Percentiles rank a stretch among this genome's conserved stretches.
phyloP scores from a whole-genome alignment of 2,797 vertebrate genomes.

The Channa striata region DNA sequence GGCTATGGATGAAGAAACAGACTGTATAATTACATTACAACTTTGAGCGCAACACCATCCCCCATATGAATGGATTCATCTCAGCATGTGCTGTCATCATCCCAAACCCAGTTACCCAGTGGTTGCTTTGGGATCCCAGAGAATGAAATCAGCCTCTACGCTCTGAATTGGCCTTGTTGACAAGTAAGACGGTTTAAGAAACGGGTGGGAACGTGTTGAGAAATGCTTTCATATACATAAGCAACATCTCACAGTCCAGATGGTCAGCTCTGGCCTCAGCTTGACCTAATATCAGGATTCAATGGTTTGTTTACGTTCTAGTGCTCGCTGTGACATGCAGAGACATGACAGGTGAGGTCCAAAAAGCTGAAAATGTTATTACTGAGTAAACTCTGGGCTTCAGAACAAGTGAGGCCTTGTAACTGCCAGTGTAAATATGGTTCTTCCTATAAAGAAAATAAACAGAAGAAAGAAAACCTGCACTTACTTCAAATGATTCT shows the following conservation, averaged over 20 bases:
- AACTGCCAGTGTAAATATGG: conserved; percentile 49
- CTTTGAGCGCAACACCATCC: neutral
- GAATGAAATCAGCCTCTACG: neutral
- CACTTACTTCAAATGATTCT: conserved; percentile 43
- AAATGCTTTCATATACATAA: conserved; percentile 28
- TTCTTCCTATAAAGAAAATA: conserved; percentile 58
- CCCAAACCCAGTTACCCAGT: conserved; percentile 18
- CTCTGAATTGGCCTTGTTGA: conserved; percentile 4
- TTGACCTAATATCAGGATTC: conserved; percentile 49
- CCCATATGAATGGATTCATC: neutral
- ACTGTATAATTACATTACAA: conserved; percentile 1
- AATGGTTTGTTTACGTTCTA: conserved; percentile 51
- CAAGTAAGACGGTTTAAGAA: conserved; percentile 16
- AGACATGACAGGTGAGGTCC: conserved; percentile 45
- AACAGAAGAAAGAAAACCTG: conserved; percentile 43
- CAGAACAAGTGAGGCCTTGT: conserved; percentile 58
- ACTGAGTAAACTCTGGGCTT: conserved; percentile 40
- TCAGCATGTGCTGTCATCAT: conserved; percentile 27
- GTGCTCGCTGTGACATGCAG: conserved; percentile 39
- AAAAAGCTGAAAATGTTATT: conserved; percentile 52
- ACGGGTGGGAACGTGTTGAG: conserved; percentile 14
- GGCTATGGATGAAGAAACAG: conserved; percentile 1
- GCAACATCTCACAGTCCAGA: conserved; percentile 23
- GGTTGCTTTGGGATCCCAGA: neutral
- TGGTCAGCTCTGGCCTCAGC: conserved; percentile 19